Base-by-base conservation (phyloP, 2,113 vertebrate genomes). In the Phalacrocorax aristotelis region DNA sequence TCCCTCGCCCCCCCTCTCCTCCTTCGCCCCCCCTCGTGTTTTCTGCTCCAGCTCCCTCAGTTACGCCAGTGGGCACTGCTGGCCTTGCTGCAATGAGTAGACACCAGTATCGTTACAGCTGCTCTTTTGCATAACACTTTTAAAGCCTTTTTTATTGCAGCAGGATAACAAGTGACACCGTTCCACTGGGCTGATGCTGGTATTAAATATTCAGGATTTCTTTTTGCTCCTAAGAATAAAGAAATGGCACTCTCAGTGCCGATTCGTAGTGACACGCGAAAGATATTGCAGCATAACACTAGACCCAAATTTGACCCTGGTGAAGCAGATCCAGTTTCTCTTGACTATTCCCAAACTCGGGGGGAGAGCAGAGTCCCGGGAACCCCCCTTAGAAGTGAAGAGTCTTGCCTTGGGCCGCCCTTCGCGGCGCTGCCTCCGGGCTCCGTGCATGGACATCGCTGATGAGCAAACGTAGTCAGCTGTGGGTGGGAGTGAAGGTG, bases 401-500 rank as follows among this genome's bases (percentile, higher is more conserved):
- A 17, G 12, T 42, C 13, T 25, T 61, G 32, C 29, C 17, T 26
- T 6, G 51, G 21, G 32, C n/a, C 65, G 58, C 22, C 10, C 34
- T 5, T 25, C 0, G 16, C 7, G 38, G 15, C 4, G 0, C 18
- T 29, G n/a, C n/a, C 34, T 75, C 13, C 2, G 1, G 25, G 11
- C 11, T 46, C 4, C 23, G 1, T 22, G 30, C 15, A 7, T 32
- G 55, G 57, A 74, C 68, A 65, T 64, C 25, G 0, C 23, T 34
- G 83, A 9, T 34, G 44, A 81, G 30, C 3, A 10, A 0, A 26
- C 57, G 13, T 8, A 14, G 2, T 1, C 2, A n/a, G 40, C 4
- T 4, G 1, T 1, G 7, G 12, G 1, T 18, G 71, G 66, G 12
- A 60, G 48, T 4, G 15, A 15, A 22, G 4, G 0, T 16, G 8